Conservation (phyloP, 1,140 invertebrate genomes). For the Hormaphis cornu region DNA sequence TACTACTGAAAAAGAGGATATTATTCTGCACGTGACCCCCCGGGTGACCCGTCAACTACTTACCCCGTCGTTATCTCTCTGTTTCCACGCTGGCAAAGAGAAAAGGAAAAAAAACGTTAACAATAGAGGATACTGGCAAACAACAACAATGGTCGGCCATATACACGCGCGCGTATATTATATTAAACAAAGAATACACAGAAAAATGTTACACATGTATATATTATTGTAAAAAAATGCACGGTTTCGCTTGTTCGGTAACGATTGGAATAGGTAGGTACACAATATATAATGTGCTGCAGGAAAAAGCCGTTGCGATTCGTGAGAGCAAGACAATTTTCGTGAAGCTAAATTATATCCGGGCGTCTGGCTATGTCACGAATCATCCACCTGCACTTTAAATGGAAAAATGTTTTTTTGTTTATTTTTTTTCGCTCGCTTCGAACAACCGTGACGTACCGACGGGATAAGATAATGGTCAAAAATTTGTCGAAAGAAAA, state of each 20-base stretch:
- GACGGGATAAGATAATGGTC: neutral
- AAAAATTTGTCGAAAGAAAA: conserved; percentile 13
- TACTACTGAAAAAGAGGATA: too few species aligned
- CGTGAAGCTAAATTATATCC: neutral
- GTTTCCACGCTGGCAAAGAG: neutral
- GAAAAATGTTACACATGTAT: too few species aligned
- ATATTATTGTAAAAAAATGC: conserved; percentile 21
- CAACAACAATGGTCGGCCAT: conserved; percentile 10
- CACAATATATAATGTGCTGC: too few species aligned
- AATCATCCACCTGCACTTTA: neutral
- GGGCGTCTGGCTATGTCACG: neutral
- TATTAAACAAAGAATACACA: neutral
- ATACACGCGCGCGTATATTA: neutral
- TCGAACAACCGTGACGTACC: neutral
- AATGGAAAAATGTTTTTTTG: neutral
- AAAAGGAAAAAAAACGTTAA: neutral
- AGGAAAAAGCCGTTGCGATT: neutral
- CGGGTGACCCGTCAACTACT: neutral
- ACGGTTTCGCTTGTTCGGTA: neutral
- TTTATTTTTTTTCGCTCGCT: neutral
- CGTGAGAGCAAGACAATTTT: neutral
- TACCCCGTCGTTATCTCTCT: neutral
- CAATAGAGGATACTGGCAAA: conserved; percentile 9
- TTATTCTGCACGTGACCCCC: too few species aligned
- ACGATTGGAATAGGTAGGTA: too few species aligned